Base-by-base conservation (phyloP, 2,888 invertebrate genomes). In the Sesia apiformis region DNA sequence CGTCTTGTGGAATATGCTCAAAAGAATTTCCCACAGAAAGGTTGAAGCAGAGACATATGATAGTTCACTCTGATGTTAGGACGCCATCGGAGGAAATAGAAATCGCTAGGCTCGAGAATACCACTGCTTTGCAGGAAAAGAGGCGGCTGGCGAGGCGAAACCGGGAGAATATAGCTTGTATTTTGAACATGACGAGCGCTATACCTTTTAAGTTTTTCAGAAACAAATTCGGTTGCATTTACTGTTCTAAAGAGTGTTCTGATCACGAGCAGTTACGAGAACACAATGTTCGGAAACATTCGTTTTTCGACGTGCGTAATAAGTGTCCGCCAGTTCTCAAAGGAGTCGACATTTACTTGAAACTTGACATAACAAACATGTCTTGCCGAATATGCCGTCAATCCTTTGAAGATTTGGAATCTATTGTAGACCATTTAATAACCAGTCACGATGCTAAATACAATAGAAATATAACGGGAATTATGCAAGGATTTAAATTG, bases 1-100 rank as follows among this genome's bases (percentile, higher is more conserved):
- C 85, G 2, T 67, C 78, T 50, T 89, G 88, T 54, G 75, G 71
- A 51, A 73, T 86, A 7, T 89, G 88, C 49, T 76, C 81, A 39
- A 62, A 87, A 41, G 81, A 81, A 56, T 63, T 89, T 46, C 86
- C 88, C 0, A 83, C 87, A 2, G 84, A 85, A 0, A 75, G 73
- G 0, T 64, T 88, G 7, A 86, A 84, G 62, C 84, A 81, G 53
- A 87, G 85, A 46, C 88, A 89, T 56, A 76, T 87, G 50, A 78
- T 83, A 0, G 88, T 87, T 60, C 88, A 89, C 51, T 87, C 89
- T 0, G 88, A 89, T 38, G 75, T 84, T 4, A 87, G 81, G 0
- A 84, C 84, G 0, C 56, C 86, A 3, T 78, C 83, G 55, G 23
- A 23, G 2, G 23, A 23, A 23, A 23, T 23, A 23, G 23, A 23